Evolutionary conservation across 2,888 invertebrate genomes (phyloP).

Genomic region (Netelia fuscicornis): DNA sequence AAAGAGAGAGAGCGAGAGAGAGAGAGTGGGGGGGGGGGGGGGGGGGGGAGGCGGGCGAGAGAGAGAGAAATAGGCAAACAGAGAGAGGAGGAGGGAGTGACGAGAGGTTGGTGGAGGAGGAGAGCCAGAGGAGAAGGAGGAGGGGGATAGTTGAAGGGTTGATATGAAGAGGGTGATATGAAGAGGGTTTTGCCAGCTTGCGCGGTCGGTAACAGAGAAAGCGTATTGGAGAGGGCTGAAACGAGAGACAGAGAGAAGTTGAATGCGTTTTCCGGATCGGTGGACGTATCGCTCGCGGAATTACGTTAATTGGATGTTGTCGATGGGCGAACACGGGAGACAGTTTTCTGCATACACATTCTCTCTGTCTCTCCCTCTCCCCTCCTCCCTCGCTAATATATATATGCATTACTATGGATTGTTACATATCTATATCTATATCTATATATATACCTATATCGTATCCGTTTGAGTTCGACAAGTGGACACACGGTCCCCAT

Average conservation of each 20-base stretch:
- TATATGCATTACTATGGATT: neutral
- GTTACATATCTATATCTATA: neutral
- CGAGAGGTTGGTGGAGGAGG: neutral
- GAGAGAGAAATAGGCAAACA: neutral
- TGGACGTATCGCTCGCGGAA: conserved; percentile 75
- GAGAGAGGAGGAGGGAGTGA: neutral
- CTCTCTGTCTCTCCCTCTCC: neutral
- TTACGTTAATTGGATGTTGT: conserved; percentile 80
- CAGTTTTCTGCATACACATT: conserved; percentile 74
- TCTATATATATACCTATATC: neutral
- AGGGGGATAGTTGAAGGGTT: too few species aligned
- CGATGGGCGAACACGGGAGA: conserved; percentile 74
- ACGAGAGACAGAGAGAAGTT: conserved; percentile 60
- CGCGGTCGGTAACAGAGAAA: conserved; percentile 34
- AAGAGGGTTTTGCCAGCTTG: conserved; percentile 52
- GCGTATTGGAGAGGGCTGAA: conserved; percentile 34
- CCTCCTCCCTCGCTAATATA: neutral
- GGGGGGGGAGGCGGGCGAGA: too few species aligned
- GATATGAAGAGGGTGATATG: conserved; percentile 6
- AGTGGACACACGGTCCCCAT: conserved; percentile 62
- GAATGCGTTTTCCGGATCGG: conserved; percentile 74
- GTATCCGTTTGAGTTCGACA: conserved; percentile 58
- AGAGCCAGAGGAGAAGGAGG: neutral
- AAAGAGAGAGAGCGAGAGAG: neutral
- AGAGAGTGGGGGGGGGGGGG: neutral